Conservation (phyloP, 2,888 invertebrate species). For the Nephrotoma flavescens region DNA sequence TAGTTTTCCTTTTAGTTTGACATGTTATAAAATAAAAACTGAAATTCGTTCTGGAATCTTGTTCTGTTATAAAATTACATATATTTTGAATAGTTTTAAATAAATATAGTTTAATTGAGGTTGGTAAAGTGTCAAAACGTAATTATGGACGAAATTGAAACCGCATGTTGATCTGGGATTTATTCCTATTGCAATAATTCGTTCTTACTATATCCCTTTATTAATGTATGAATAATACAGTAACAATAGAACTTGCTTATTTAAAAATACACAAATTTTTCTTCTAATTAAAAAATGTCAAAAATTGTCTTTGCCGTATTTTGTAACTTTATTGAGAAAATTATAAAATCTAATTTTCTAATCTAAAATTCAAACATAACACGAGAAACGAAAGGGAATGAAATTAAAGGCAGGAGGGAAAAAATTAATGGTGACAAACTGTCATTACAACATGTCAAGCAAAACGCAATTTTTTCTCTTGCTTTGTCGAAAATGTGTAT, state of each 20-base stretch:
- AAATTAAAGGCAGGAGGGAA: background rate
- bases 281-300: background rate
- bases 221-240: no score
- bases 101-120: background rate
- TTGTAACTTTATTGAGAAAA: background rate
- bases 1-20: background rate
- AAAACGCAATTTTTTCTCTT: background rate
- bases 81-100: background rate
- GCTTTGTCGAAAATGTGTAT: background rate
- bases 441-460: background rate
- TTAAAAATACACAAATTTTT: background rate
- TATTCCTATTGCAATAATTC: no score
- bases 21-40: background rate
- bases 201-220: no score
- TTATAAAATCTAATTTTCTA: background rate
- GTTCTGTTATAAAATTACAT: background rate
- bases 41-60: background rate
- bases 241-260: no score
- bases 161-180: no score
- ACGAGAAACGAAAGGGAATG: background rate
- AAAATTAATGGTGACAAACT: background rate
- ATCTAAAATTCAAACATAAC: background rate
- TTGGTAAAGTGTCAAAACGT: background rate
- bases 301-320: background rate
- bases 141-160: no score